Base-by-base conservation (phyloP, 2,113 vertebrate species). In the Callorhinus ursinus region DNA sequence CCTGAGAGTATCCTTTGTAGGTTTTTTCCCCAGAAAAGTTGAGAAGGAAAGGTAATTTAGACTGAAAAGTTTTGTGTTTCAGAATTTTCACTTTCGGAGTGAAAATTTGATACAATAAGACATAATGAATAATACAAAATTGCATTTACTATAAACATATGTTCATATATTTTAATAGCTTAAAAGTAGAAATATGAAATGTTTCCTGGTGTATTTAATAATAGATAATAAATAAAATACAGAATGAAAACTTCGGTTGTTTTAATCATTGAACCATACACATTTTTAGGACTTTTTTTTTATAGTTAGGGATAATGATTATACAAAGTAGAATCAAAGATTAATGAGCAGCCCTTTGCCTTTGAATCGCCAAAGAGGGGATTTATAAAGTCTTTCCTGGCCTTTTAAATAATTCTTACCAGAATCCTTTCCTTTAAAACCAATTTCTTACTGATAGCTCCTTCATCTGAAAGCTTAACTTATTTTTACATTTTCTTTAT, bases 401-500 rank as follows among this genome's bases (percentile, higher is more conserved):
- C 1, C 69, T 80, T 94, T 81, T 89, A 89, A 95, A 11, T 94
- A 92, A 11, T 81, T 96, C 19, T 88, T 94, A 90, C 36, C 24
- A 81, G 51, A 53, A 90, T 90, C 21, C n/a, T 90, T 92, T 81
- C 13, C 51, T 87, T 36, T 57, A 71, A 92, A 91, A 63, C 65
- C 67, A 90, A 1, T 76, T 90, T 65, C 61, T 94, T 55, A 81
- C 69, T 92, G 65, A 24, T 76, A 22, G 80, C 67, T 80, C 63
- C 28, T 90, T 95, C 67, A 80, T 81, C 55, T 93, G 51, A 91
- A 88, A 93, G 84, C 90, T 84, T 69, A 33, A 18, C 69, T 84
- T 95, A 59, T 65, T 83, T 95, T 89, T 53, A 53, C 51, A 93
- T 86, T 96, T 92, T 76, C 10, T 92, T 39, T 77, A 19, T 90